Evolutionary conservation across 2,888 invertebrate genomes (phyloP).

Genomic region (Drosophila conformis): DNA sequence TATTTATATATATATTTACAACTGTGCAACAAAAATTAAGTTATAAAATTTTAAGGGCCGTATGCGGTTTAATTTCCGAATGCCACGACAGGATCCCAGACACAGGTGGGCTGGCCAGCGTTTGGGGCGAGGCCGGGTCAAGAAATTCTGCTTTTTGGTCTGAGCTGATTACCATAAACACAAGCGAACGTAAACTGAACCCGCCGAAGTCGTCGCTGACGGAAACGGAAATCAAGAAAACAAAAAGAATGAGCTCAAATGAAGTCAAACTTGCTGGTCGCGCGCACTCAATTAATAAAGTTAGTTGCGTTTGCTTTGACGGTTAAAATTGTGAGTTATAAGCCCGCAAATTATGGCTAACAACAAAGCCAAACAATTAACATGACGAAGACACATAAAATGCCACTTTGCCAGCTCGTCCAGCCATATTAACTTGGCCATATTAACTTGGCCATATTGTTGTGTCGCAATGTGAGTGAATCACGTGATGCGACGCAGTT

Average conservation of each 20-base stretch:
- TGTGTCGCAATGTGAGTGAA: slow-evolving; percentile 63
- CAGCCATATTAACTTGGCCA: slow-evolving; percentile 24
- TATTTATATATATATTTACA: slow-evolving; percentile 3
- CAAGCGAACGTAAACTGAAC: slow-evolving; percentile 39
- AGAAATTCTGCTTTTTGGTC: slow-evolving; percentile 37
- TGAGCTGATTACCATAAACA: slow-evolving; percentile 76
- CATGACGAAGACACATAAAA: slow-evolving; percentile 80
- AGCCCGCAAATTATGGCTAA: slow-evolving; percentile 74
- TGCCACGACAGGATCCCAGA: slow-evolving; percentile 64
- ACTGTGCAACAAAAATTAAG: slow-evolving; percentile 71
- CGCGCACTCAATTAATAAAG: slow-evolving; percentile 72
- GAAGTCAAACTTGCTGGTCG: slow-evolving; percentile 64
- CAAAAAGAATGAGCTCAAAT: slow-evolving; percentile 77
- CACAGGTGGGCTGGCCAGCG: slow-evolving; percentile 60
- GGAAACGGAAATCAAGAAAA: slow-evolving; percentile 79
- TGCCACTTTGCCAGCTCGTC: slow-evolving; percentile 35
- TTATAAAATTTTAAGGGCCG: slow-evolving; percentile 79
- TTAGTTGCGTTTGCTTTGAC: slow-evolving; percentile 70
- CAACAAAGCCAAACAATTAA: slow-evolving; percentile 75
- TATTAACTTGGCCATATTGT: slow-evolving; percentile 44
- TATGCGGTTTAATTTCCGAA: slow-evolving; percentile 75
- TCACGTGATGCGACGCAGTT: slow-evolving; percentile 66
- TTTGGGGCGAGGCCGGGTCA: slow-evolving; percentile 45
- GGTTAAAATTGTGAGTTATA: slow-evolving; percentile 60
- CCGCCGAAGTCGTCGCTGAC: slow-evolving; percentile 29